Conservation (phyloP, 2,113 vertebrate genomes). For the Oreocharis arfaki region DNA sequence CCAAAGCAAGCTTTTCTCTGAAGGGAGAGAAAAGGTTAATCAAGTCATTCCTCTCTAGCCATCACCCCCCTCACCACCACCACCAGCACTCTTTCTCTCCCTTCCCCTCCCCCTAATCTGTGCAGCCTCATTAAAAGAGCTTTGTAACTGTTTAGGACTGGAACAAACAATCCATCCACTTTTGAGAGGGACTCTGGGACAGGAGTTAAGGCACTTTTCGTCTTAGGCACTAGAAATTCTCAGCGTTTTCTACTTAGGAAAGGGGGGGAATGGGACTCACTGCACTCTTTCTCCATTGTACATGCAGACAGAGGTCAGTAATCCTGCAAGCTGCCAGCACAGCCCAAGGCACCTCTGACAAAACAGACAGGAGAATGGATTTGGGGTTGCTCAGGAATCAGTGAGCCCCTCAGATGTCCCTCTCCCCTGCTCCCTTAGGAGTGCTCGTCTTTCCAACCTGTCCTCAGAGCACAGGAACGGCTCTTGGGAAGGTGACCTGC, state of each 20-base stretch:
- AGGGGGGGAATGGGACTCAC: neutral
- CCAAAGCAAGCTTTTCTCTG: neutral
- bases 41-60: conserved; percentile 25
- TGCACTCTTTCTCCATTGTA: conserved; percentile 34
- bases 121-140: conserved; percentile 73
- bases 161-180: conserved; percentile 70
- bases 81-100: conserved; percentile 47
- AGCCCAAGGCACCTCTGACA: neutral
- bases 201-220: conserved; percentile 68
- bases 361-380: neutral
- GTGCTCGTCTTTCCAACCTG: neutral
- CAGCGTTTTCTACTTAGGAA: conserved; percentile 43
- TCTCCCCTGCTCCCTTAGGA: neutral
- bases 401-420: neutral
- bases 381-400: neutral
- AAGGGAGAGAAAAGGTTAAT: conserved; percentile 70
- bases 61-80: conserved; percentile 51
- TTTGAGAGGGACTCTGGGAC: conserved; percentile 64
- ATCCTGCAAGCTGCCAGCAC: conserved; percentile 16
- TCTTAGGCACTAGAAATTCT: conserved; percentile 58
- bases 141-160: conserved; percentile 74
- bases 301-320: conserved; percentile 7
- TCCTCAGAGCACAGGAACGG: rapidly evolving
- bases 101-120: conserved; percentile 70
- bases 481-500: neutral